These are phyloP conservation scores for Cephus pygmeus DNA, from an alignment of 2,888 invertebrate genomes.

Conservation along the genomic window DNA sequence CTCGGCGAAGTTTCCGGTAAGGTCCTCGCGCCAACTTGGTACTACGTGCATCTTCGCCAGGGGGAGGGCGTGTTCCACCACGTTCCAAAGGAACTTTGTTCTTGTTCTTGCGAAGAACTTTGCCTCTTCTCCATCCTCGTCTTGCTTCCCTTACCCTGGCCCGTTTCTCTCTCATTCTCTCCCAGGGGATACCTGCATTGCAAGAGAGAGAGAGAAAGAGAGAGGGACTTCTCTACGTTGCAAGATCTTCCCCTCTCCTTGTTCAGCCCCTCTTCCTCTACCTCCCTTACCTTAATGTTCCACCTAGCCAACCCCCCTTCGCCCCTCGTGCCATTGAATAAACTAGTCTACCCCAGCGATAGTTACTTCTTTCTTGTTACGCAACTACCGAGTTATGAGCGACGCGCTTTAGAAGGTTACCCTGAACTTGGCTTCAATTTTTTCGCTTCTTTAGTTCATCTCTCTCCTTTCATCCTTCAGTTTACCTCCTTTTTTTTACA, in stretches of 20 bases:
- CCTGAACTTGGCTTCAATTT: conserved; percentile 54
- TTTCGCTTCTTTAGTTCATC: conserved; percentile 27
- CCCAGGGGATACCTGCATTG: not conserved
- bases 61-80: conserved; percentile 34
- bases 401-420: conserved; percentile 47
- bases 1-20: conserved; percentile 58
- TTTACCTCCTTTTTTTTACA: not conserved
- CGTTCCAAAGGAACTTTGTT: conserved; percentile 59
- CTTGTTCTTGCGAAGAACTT: conserved; percentile 65
- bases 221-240: no score
- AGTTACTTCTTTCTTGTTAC: conserved; percentile 65
- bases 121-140: conserved; percentile 37
- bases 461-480: not conserved
- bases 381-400: conserved; percentile 55
- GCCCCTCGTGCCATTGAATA: conserved; percentile 59
- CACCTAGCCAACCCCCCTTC: conserved; percentile 17
- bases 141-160: conserved; percentile 9
- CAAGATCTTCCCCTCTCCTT: no score
- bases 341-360: conserved; percentile 61
- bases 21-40: conserved; percentile 41
- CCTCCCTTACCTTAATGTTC: conserved; percentile 10
- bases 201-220: no score
- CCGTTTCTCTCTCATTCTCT: no score
- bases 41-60: conserved; percentile 54
- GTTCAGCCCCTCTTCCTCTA: no score